Evolutionary conservation across 2,797 vertebrate species (phyloP).

Genomic region (Cetoscarus ocellatus): DNA sequence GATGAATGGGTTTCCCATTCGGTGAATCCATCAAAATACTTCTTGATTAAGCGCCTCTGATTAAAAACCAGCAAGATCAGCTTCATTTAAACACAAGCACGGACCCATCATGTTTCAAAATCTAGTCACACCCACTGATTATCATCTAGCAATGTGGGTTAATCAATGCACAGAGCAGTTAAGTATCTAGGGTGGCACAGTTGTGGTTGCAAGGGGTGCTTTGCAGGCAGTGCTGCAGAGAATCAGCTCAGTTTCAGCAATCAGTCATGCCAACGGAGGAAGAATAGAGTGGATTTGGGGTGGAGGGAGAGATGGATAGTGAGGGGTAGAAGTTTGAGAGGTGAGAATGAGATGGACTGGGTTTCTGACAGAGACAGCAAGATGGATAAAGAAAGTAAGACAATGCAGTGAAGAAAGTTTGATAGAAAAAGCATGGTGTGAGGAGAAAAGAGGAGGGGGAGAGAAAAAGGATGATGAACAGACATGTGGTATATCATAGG

Average conservation of each 20-base stretch:
- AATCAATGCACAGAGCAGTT: constrained; percentile 66
- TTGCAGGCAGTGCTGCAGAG: constrained; percentile 46
- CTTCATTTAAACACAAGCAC: constrained; percentile 78
- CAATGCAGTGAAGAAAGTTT: constrained; percentile 58
- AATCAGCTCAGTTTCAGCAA: constrained; percentile 61
- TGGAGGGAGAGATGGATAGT: constrained; percentile 64
- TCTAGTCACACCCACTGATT: constrained; percentile 77
- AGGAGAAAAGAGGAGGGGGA: constrained; percentile 9
- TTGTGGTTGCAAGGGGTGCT: constrained; percentile 57
- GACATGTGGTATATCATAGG: constrained; percentile 33
- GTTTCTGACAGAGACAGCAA: constrained; percentile 53
- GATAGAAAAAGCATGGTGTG: constrained; percentile 42
- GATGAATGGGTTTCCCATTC: constrained; percentile 82
- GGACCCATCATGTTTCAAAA: constrained; percentile 72
- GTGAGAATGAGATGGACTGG: constrained; percentile 74
- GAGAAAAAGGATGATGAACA: constrained; percentile 62
- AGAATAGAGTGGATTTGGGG: constrained; percentile 68
- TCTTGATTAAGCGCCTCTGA: constrained; percentile 80
- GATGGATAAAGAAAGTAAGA: constrained; percentile 63
- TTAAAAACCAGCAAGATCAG: constrained; percentile 79
- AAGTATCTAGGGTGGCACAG: constrained; percentile 43
- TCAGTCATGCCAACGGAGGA: constrained; percentile 75
- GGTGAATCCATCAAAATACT: constrained; percentile 81
- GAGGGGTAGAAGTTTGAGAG: constrained; percentile 69
- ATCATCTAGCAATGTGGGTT: constrained; percentile 62